Base-by-base conservation (phyloP, 2,888 invertebrate species). In the Lepidonotus clava region DNA sequence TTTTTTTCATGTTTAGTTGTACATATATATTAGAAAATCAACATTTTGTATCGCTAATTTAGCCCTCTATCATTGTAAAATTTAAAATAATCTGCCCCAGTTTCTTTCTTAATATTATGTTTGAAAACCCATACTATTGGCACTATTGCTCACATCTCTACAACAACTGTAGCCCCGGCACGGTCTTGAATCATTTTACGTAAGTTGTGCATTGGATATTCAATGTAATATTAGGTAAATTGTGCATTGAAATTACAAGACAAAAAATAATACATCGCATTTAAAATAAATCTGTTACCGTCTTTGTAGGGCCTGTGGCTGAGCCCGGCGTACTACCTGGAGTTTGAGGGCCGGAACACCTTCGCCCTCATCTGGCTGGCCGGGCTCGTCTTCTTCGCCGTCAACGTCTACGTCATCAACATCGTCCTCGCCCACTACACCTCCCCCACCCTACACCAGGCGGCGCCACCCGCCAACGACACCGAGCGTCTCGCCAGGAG, bases 281-380 rank as follows among this genome's bases (percentile, higher is more conserved):
- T 51, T 51, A 14, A 21, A 51, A 8, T 66, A 24, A 24, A 66
- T 66, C 66, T 66, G 46, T 11, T 8, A 46, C 46, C 46, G 14
- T 66, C n/a, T 53, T 91, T 92, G 41, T 98, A 99, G 95, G 96
- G 95, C 0, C 94, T 97, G 0, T 99, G 99, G 99, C 95, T 99
- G 14, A 95, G 96, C 56, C 96, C 97, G 61, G 99, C 99, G 0
- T 99, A 98, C 95, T 95, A 97, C 76, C 95, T 99, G 51, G 99
- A 99, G 94, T 99, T 99, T 94, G 96, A 96, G 91, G 96, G 97
- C 11, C 95, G 96, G 89, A 96, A 98, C 93, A 97, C 97, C 0
- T 98, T 98, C 93, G 93, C 97, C 66, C 96, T 96, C 90, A 96
- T 99, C 90, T 99, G 98, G 97, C 91, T 97, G 18, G 97, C 97